A percentile compares a stretch with the other conserved stretches of the same genome.
Conservation (phyloP, 1,140 invertebrate genomes). For the Atopsyche davidsoni region DNA sequence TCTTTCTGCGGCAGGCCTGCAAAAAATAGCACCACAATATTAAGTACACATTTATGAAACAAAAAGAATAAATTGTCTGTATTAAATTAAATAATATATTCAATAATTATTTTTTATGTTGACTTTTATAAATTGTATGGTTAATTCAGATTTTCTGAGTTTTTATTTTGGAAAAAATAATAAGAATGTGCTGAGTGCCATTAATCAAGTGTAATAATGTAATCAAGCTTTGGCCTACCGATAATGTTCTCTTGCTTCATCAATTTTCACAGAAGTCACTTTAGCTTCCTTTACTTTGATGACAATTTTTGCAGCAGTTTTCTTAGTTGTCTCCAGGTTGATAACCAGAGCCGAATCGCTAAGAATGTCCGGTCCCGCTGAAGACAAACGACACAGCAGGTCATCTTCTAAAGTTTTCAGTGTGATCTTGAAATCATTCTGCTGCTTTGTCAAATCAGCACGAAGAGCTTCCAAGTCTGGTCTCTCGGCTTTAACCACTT, state of each 20-base stretch:
- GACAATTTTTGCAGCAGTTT: constrained; percentile 86
- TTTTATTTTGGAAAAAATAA: too few species aligned
- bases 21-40: too few species aligned
- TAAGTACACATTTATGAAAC: too few species aligned
- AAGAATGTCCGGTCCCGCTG: constrained; percentile 85
- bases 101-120: too few species aligned
- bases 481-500: constrained; percentile 89
- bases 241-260: constrained; percentile 84
- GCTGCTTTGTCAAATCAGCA: constrained; percentile 78
- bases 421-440: constrained; percentile 92
- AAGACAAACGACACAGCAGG: constrained; percentile 75
- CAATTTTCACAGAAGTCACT: constrained; percentile 80
- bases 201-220: too few species aligned
- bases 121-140: too few species aligned
- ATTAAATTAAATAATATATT: too few species aligned
- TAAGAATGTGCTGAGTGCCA: too few species aligned
- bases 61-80: too few species aligned
- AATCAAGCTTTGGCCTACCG: constrained; percentile 33
- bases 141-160: too few species aligned
- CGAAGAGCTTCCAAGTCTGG: constrained; percentile 80
- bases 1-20: constrained; percentile 70
- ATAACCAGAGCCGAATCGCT: constrained; percentile 85
- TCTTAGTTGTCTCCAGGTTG: constrained; percentile 90
- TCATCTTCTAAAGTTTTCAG: constrained; percentile 88
- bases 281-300: constrained; percentile 80